Base-by-base conservation (phyloP, 2,113 vertebrate genomes). In the Beaufortia kweichowensis region DNA sequence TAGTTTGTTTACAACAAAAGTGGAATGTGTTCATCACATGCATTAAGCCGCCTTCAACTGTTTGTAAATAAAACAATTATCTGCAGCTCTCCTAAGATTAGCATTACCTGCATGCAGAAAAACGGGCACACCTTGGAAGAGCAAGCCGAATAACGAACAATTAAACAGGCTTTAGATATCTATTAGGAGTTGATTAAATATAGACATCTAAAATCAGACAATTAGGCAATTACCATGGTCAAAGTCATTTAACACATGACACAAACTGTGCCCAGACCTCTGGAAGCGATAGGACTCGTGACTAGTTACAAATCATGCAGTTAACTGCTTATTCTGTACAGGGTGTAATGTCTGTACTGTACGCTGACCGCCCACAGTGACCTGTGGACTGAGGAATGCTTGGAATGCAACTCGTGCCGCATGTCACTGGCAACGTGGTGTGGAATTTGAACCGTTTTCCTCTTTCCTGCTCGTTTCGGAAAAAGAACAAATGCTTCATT, bases 331-430 rank as follows among this genome's bases (percentile, higher is more conserved):
- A 21, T n/a, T 29, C 6, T 53, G 31, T 24, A 28, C 23, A 74
- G 35, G 71, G 57, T 61, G 71, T 71, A 62, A 28, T 70, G 43
- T 35, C 56, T 62, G 5, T 46, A 70, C 66, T 62, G 41, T 61
- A 35, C 12, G 21, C 26, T 4, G 41, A 43, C 57, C 76, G 61
- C 76, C 76, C 41, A 55, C 39, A 53, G 35, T 50, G 55, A 77
- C 65, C 76, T 71, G 62, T 71, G 76, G 57, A 63, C 28, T 48
- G 67, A 31, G 76, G 76, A 78, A 78, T 78, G 76, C 10, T 9
- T 53, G 66, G 76, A 78, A 78, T 78, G 76, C 48, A 43, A 71
- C 6, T 7, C 21, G 14, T 46, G 61, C 33, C 17, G 75, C 17
- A 50, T 69, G 39, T 33, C 2, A 17, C 24, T 69, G 65, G 21